These are phyloP conservation scores for Indicator indicator DNA, from an alignment of 2,113 vertebrate genomes.

Conservation along the genomic window DNA sequence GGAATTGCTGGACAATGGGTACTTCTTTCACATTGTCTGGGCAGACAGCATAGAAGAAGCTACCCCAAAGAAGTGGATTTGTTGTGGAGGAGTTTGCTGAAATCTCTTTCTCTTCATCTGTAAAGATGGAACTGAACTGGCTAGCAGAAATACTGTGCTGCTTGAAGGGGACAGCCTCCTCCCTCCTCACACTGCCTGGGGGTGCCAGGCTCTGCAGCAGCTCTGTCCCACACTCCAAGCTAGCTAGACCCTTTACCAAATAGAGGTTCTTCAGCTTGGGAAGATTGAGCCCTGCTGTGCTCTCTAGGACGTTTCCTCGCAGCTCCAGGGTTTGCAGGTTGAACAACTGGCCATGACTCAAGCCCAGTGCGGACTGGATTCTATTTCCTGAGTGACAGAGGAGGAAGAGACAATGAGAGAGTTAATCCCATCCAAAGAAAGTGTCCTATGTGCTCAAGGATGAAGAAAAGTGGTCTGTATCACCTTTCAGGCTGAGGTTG, in stretches of 20 bases:
- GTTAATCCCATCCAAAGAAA: not conserved
- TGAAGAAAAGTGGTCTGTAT: not conserved
- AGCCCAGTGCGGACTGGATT: slow-evolving; percentile 73
- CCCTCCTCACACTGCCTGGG: not conserved
- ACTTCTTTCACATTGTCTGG: not conserved
- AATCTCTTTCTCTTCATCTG: not conserved
- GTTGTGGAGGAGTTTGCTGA: not conserved
- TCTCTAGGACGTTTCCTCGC: slow-evolving; percentile 84
- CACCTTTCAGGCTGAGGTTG: slow-evolving; percentile 88
- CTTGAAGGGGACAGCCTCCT: not conserved
- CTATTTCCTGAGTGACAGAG: slow-evolving; percentile 80
- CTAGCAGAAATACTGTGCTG: not conserved
- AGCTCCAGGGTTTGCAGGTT: slow-evolving; percentile 88
- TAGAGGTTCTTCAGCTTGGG: slow-evolving; percentile 85
- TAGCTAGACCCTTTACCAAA: slow-evolving; percentile 79
- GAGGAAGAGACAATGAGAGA: not conserved
- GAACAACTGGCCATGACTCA: slow-evolving; percentile 75
- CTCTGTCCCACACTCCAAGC: not conserved
- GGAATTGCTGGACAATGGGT: not conserved
- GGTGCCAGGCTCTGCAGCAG: not conserved
- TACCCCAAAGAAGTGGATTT: not conserved
- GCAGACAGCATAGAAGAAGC: not conserved
- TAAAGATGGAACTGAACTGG: not conserved
- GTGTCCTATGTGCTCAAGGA: not conserved
- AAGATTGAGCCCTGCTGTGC: slow-evolving; percentile 83